These are phyloP conservation scores for Sphyrna mokarran DNA, from an alignment of 2,113 vertebrate genomes.

Conservation along the genomic window DNA sequence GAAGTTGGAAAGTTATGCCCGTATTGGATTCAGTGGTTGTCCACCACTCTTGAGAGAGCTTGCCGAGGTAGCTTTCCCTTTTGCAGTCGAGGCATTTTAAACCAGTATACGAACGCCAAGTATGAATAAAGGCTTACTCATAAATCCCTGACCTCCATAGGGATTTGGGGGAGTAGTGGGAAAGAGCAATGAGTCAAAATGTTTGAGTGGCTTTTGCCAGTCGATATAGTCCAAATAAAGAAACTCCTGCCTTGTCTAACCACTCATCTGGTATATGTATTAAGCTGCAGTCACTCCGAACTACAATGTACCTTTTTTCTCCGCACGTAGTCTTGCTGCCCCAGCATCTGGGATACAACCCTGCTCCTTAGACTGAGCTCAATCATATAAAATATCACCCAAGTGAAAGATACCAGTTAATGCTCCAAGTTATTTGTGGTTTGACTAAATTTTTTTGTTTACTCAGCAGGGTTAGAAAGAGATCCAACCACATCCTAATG, in stretches of 20 bases:
- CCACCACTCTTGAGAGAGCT: neutral
- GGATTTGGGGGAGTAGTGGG: conserved; percentile 26
- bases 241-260: conserved; percentile 25
- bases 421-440: neutral
- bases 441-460: neutral
- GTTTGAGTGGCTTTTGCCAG: conserved; percentile 30
- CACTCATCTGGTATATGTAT: neutral
- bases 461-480: conserved; percentile 10
- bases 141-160: neutral
- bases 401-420: conserved; percentile 14
- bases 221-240: conserved; percentile 27
- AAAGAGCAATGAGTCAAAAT: conserved; percentile 28
- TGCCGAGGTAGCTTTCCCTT: neutral
- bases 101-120: neutral
- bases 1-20: neutral
- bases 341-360: neutral
- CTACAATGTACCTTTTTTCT: conserved; percentile 9
- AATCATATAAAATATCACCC: neutral
- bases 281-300: conserved; percentile 17
- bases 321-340: neutral
- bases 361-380: neutral
- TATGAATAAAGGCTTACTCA: conserved; percentile 32
- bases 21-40: neutral
- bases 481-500: conserved; percentile 2
- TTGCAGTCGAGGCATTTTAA: conserved; percentile 9